These are phyloP conservation scores for Nudaria mundana DNA, from an alignment of 2,888 invertebrate species.

Conservation along the genomic window DNA sequence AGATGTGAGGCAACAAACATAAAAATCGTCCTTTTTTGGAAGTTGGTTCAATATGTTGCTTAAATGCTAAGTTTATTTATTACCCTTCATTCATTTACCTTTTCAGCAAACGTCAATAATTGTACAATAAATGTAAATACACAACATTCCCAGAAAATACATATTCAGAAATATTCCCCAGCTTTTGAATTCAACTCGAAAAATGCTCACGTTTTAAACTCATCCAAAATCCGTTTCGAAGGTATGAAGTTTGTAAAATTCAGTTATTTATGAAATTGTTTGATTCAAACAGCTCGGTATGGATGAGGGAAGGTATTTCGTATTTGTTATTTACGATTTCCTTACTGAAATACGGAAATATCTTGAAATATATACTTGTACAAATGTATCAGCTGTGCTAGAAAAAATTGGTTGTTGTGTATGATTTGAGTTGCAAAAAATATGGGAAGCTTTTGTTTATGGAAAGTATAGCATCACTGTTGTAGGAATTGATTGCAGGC, in stretches of 20 bases:
- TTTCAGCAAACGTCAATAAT: conserved; percentile 10
- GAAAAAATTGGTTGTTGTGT: neutral
- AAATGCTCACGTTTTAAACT: conserved; percentile 23
- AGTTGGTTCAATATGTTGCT: no score
- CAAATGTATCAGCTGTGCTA: neutral
- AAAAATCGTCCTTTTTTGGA: no score
- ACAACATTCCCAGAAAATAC: conserved; percentile 6
- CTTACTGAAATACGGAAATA: conserved; percentile 2
- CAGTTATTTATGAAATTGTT: conserved; percentile 21
- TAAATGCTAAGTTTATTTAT: neutral
- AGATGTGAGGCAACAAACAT: no score
- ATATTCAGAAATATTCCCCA: conserved; percentile 14
- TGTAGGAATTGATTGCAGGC: no score
- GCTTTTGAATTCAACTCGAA: conserved; percentile 12
- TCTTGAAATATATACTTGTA: conserved; percentile 7
- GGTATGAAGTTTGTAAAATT: conserved; percentile 27
- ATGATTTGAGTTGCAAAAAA: neutral
- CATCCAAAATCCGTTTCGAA: conserved; percentile 14
- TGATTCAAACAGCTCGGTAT: conserved; percentile 19
- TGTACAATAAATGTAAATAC: conserved; percentile 18
- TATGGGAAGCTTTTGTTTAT: no score
- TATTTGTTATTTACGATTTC: conserved; percentile 11
- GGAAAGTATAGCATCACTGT: no score
- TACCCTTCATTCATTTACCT: no score
- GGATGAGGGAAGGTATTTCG: conserved; percentile 14